Percentiles rank a stretch among this genome's conserved stretches.
phyloP scores from a whole-genome alignment of 2,797 vertebrate genomes.

The Lacerta viridis region DNA sequence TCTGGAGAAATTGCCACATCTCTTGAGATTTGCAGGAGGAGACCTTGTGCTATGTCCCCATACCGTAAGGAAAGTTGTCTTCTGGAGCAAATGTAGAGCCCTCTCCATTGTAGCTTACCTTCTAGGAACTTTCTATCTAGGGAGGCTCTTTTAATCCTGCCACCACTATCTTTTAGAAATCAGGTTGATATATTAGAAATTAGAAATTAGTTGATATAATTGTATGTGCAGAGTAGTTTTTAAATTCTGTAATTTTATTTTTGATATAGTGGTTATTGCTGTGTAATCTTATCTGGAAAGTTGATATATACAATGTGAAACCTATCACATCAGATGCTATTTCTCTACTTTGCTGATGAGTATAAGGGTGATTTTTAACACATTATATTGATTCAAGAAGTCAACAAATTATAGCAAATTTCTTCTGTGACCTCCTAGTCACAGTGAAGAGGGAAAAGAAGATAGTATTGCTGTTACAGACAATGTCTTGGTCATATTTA shows the following conservation, averaged over 20 bases:
- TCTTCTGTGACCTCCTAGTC: conserved; percentile 19
- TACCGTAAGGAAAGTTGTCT: not conserved
- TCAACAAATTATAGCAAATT: conserved; percentile 5
- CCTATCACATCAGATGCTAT: no score
- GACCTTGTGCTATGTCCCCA: not conserved
- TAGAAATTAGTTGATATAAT: not conserved
- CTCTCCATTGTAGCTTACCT: not conserved
- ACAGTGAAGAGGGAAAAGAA: not conserved
- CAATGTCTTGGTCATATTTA: not conserved
- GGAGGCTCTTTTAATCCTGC: not conserved
- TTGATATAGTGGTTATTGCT: not conserved
- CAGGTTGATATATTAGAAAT: not conserved
- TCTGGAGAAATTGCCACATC: not conserved
- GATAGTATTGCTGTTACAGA: not conserved
- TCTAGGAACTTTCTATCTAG: not conserved
- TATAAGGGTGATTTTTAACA: not conserved
- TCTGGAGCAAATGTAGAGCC: no score
- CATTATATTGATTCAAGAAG: conserved; percentile 7
- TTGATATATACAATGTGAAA: not conserved
- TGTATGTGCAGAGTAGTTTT: not conserved
- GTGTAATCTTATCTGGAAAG: not conserved
- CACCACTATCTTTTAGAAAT: not conserved
- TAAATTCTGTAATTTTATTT: not conserved
- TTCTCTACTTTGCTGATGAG: not conserved
- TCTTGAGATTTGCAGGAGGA: not conserved